Conservation (phyloP, 2,797 vertebrate species). For the Psittacula echo region DNA sequence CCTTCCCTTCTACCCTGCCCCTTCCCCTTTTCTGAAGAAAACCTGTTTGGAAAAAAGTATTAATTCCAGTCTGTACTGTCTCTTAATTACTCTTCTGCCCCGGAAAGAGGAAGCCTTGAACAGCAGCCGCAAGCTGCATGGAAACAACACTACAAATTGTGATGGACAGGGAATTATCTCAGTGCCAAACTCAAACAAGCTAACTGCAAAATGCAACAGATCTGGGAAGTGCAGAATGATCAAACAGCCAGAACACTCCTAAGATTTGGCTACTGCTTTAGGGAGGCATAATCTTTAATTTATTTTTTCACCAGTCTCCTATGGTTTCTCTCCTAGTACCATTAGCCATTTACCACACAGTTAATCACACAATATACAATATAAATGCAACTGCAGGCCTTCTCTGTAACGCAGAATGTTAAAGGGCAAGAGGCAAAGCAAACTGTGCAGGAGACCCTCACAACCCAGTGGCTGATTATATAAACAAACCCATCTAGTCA, state of each 20-base stretch:
- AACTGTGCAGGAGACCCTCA: neutral
- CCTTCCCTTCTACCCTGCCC: too few relatives aligned
- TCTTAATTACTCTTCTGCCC: neutral
- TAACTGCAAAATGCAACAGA: neutral
- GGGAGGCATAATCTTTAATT: neutral
- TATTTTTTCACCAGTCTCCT: neutral
- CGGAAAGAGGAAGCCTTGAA: neutral
- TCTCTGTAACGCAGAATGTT: neutral
- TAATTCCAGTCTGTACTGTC: neutral
- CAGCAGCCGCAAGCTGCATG: neutral
- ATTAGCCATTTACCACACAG: neutral
- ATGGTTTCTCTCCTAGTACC: neutral
- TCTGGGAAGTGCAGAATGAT: neutral
- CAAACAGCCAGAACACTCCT: neutral
- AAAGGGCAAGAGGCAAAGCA: neutral
- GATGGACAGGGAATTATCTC: neutral
- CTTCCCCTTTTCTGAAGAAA: neutral
- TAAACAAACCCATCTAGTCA: neutral
- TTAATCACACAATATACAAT: neutral
- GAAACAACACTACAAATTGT: neutral
- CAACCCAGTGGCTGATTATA: neutral
- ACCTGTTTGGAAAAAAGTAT: neutral
- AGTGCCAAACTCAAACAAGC: neutral
- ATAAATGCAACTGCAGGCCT: neutral
- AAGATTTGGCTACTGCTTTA: neutral